These are phyloP conservation scores for Tamandua tetradactyla DNA, from an alignment of 2,797 vertebrate genomes.

Conservation along the genomic window DNA sequence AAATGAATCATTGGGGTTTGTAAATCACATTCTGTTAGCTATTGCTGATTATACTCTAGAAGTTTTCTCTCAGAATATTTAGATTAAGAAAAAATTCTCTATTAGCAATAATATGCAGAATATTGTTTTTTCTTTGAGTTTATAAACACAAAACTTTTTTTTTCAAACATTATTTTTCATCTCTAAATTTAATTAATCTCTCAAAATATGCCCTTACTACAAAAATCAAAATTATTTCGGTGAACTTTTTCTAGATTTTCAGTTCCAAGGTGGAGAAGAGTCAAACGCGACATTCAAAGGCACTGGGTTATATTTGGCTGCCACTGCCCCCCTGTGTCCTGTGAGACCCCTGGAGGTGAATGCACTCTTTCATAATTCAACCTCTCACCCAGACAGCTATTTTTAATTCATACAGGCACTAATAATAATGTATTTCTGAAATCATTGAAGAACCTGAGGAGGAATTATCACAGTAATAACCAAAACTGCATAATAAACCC, in stretches of 20 bases:
- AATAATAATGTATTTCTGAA: not conserved
- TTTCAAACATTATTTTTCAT: not conserved
- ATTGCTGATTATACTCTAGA: not conserved
- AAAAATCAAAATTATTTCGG: not conserved
- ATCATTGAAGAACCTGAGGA: not conserved
- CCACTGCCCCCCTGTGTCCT: not conserved
- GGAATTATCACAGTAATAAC: not conserved
- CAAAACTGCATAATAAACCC: not conserved
- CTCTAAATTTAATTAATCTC: not conserved
- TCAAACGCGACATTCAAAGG: not conserved
- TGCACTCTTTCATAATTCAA: not conserved
- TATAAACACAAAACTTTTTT: not conserved
- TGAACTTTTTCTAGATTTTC: not conserved
- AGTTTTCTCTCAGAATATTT: not conserved
- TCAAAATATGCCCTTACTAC: not conserved
- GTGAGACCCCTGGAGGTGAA: not conserved
- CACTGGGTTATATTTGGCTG: accelerated
- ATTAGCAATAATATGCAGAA: not conserved
- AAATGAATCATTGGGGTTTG: not conserved
- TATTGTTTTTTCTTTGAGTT: not conserved
- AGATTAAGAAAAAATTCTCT: not conserved
- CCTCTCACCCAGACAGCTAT: not conserved
- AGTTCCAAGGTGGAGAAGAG: not conserved
- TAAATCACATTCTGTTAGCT: slow-evolving; percentile 40
- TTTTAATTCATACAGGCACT: not conserved